phyloP scores from a whole-genome alignment of 1,140 invertebrate species.

The Anthonomus grandis region DNA sequence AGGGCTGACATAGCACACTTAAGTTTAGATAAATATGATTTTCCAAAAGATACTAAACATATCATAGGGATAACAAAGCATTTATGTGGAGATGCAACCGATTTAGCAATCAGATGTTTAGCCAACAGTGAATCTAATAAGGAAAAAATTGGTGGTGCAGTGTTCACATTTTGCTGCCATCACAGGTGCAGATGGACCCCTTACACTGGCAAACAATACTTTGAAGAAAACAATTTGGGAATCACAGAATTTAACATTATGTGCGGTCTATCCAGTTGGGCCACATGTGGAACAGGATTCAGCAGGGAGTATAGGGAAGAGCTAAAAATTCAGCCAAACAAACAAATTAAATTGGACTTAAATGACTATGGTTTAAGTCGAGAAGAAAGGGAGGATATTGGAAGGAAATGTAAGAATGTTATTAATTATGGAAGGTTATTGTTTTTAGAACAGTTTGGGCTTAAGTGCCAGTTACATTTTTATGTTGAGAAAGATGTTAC shows the following conservation, averaged over 20 bases:
- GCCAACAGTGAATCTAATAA: conserved; percentile 44
- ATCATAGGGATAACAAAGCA: conserved; percentile 80
- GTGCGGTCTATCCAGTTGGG: conserved; percentile 79
- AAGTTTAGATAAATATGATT: conserved; percentile 57
- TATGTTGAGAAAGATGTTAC: conserved; percentile 65
- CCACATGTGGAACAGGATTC: conserved; percentile 68
- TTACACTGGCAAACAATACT: conserved; percentile 66
- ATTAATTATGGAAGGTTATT: conserved; percentile 72
- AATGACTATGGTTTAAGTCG: conserved; percentile 30
- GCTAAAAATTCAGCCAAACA: conserved; percentile 2
- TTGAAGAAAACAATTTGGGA: conserved; percentile 57
- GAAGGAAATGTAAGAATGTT: conserved; percentile 69
- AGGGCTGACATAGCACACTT: conserved; percentile 73
- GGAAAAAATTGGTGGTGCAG: conserved; percentile 55
- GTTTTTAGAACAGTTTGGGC: conserved; percentile 59
- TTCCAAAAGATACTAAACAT: conserved; percentile 48
- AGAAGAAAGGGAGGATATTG: conserved; percentile 60
- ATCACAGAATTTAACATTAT: conserved; percentile 70
- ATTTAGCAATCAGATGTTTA: conserved; percentile 69
- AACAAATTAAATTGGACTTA: conserved; percentile 9
- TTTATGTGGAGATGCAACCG: conserved; percentile 80
- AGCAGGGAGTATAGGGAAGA: conserved; percentile 46
- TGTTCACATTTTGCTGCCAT: conserved; percentile 85
- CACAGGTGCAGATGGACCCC: conserved; percentile 71
- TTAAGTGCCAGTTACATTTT: conserved; percentile 58